Evolutionary conservation across 1,140 invertebrate genomes (phyloP), one percentile per base, ranked within the genome.

Genomic region (Pantala flavescens): DNA sequence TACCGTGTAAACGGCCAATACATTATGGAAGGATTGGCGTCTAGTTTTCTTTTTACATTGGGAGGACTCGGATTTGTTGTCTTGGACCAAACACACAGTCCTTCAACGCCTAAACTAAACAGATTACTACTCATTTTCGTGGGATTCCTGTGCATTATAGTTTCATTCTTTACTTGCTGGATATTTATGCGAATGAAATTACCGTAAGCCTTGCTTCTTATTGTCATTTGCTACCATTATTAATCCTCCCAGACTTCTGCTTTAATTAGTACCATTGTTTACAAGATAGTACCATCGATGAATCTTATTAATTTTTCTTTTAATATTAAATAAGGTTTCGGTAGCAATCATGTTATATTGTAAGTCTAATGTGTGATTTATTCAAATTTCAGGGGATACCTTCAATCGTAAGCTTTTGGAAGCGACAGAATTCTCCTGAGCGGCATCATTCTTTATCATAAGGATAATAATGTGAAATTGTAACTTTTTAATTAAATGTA

Each of bases 121-220:
- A 86, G 96, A 77, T 89, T 98, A 78, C 84, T 99, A 14, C 85
- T 99, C 10, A 94, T 97, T 63, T 91, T 90, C 76, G 90, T 99
- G 76, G 97, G 96, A 74, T 97, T 98, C 82, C 88, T 96, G 36
- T 95, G 94, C 78, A 93, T 99, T 76, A 82, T 97, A 43, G 90
- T 99, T 0, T 97, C 96, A 21, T 98, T 98, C 83, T 93, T 96
- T 77, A 96, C 95, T 72, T 98, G 96, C 76, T 96, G 96, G 90
- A 92, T 98, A 73, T 99, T 99, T 80, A 99, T 99, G 97, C 88
- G 94, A 80, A 99, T 99, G 92, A 99, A 99, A 85, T 82, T 99
- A 76, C 97, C 98, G 85, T 90, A 84, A 88, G 88, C 84, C 74
- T 74, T 71, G 73, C 72, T 78, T n/a, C n/a, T n/a, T n/a, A n/a